Evolutionary conservation across 2,113 vertebrate genomes (phyloP).

Genomic region (Regulus satrapa): DNA sequence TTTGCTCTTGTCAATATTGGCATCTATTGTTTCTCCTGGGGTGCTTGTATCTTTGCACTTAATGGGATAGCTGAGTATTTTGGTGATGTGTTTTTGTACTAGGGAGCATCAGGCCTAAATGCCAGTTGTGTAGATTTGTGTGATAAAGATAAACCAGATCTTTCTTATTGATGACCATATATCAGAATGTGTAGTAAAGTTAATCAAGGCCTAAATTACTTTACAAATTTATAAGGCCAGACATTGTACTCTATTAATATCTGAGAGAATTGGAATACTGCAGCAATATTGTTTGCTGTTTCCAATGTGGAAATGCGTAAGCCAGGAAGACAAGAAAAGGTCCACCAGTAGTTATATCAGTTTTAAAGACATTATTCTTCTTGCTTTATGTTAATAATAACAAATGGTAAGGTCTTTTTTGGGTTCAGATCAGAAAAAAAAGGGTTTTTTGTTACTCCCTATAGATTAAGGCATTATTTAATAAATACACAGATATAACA

Average conservation of each 20-base stretch:
- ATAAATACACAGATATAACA: background rate
- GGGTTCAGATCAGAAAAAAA: background rate
- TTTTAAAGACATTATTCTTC: background rate
- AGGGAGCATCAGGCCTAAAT: background rate
- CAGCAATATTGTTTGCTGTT: background rate
- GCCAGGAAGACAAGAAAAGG: background rate
- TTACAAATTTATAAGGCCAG: background rate
- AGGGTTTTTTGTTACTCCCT: background rate
- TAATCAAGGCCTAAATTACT: background rate
- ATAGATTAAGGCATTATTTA: background rate
- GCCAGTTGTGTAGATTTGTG: background rate
- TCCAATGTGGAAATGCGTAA: background rate
- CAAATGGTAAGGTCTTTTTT: background rate
- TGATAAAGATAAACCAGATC: background rate
- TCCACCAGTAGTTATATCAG: background rate
- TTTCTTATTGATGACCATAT: background rate
- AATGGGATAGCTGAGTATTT: background rate
- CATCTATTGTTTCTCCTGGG: background rate
- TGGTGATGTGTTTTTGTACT: background rate
- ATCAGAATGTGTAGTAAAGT: background rate
- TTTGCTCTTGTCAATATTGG: background rate
- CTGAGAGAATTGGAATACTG: background rate
- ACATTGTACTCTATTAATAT: background rate
- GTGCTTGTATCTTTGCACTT: background rate
- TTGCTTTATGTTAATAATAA: background rate